A percentile compares a stretch with the other conserved stretches of the same genome.
phyloP scores from a whole-genome alignment of 2,797 vertebrate species.

The Brotula barbata region DNA sequence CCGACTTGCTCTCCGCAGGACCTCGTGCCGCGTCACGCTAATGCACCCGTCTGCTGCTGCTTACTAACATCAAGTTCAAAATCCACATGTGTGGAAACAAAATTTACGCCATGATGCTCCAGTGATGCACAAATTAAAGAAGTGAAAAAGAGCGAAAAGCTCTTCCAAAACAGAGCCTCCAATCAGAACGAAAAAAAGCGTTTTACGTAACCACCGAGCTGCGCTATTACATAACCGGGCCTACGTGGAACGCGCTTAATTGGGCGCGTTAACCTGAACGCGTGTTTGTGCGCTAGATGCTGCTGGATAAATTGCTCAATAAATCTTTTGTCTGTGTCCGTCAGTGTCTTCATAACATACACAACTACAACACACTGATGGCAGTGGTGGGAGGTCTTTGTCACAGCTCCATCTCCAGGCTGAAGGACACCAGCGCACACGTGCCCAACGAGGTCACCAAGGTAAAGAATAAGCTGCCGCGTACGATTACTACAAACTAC shows the following conservation, averaged over 20 bases:
- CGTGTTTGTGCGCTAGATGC: constrained; percentile 20
- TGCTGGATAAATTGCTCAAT: no score
- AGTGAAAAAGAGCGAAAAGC: constrained; percentile 14
- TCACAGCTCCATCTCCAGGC: constrained; percentile 95
- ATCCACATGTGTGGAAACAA: constrained; percentile 61
- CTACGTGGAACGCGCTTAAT: constrained; percentile 67
- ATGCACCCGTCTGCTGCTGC: constrained; percentile 64
- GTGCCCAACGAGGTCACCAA: constrained; percentile 90
- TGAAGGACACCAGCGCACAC: constrained; percentile 93
- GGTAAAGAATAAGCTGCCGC: constrained; percentile 70
- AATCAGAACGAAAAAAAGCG: no score
- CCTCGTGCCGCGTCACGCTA: constrained; percentile 55
- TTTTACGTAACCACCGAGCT: constrained; percentile 65
- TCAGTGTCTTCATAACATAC: constrained; percentile 89
- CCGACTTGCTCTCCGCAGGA: constrained; percentile 53
- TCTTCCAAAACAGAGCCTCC: no score
- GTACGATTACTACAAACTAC: neutral
- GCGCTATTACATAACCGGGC: constrained; percentile 66
- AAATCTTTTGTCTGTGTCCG: constrained; percentile 23
- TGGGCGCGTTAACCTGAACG: constrained; percentile 37
- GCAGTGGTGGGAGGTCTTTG: constrained; percentile 94
- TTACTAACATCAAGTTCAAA: constrained; percentile 60
- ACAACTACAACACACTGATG: constrained; percentile 98
- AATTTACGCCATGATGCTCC: constrained; percentile 67
- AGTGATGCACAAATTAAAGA: constrained; percentile 56